These are phyloP conservation scores for Muscidifurax raptorellus DNA, from an alignment of 1,140 invertebrate species.

Conservation along the genomic window DNA sequence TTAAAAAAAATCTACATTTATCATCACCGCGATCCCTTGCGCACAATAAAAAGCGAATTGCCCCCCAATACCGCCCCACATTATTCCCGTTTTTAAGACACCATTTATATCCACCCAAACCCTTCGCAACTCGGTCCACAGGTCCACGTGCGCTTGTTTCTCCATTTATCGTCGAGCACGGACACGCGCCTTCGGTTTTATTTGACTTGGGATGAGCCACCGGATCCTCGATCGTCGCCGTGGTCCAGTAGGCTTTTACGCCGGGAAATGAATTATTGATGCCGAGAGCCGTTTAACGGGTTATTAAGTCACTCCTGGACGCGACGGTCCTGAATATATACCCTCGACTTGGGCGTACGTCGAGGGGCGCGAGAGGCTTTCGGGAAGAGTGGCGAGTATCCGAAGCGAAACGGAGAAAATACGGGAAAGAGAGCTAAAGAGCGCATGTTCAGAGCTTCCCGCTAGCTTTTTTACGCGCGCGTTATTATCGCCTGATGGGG, in stretches of 20 bases:
- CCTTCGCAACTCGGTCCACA: not conserved
- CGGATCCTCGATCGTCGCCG: not conserved
- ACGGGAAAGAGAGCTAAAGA: not conserved
- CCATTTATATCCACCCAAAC: conserved; percentile 19
- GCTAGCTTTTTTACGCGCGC: not conserved
- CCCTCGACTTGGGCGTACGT: not conserved
- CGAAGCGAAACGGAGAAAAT: not conserved
- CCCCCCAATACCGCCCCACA: not conserved
- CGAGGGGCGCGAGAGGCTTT: not conserved
- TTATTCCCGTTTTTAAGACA: conserved; percentile 24
- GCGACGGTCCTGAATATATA: not conserved
- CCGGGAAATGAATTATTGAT: conserved; percentile 51
- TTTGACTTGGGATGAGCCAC: conserved; percentile 46
- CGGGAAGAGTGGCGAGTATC: no score
- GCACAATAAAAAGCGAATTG: not conserved
- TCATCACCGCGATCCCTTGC: no score
- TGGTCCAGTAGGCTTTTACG: not conserved
- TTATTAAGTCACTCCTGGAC: conserved; percentile 53
- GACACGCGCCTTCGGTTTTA: conserved; percentile 34
- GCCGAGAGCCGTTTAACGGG: conserved; percentile 49
- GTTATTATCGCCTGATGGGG: not conserved
- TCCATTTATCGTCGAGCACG: conserved; percentile 43
- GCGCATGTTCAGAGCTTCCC: not conserved
- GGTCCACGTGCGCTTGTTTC: conserved; percentile 28
- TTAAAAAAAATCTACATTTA: not conserved